These are phyloP conservation scores for Cistogaster globosa DNA, from an alignment of 2,888 invertebrate species.

Conservation along the genomic window DNA sequence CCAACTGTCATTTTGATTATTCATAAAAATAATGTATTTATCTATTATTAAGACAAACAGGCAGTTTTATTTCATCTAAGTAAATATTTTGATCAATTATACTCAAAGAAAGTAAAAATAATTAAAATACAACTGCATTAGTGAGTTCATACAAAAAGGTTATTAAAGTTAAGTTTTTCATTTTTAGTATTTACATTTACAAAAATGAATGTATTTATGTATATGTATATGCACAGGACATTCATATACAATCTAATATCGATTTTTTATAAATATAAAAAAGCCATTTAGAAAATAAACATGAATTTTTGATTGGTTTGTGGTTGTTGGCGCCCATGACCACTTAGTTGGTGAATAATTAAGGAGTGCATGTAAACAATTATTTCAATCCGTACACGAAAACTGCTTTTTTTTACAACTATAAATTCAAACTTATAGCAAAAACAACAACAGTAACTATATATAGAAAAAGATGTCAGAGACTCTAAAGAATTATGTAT, in stretches of 20 bases:
- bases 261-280: slow-evolving; percentile 57
- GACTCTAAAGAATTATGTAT: slow-evolving; percentile 29
- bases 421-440: slow-evolving; percentile 35
- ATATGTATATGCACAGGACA: not conserved
- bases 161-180: too few relatives aligned
- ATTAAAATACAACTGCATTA: too few relatives aligned
- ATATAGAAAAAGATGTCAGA: slow-evolving; percentile 6
- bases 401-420: slow-evolving; percentile 60
- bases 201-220: not conserved
- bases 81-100: too few relatives aligned
- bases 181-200: too few relatives aligned
- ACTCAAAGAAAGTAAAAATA: too few relatives aligned
- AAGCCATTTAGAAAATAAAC: slow-evolving; percentile 69
- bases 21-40: too few relatives aligned
- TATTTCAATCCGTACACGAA: slow-evolving; percentile 71
- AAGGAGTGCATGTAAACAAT: slow-evolving; percentile 73
- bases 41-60: too few relatives aligned
- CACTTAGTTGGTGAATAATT: slow-evolving; percentile 73
- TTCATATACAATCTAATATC: slow-evolving; percentile 1
- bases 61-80: too few relatives aligned
- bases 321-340: slow-evolving; percentile 73
- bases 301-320: slow-evolving; percentile 74
- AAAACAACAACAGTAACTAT: slow-evolving; percentile 15
- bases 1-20: too few relatives aligned
- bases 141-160: too few relatives aligned